Evolutionary conservation across 1,140 invertebrate species (phyloP), one percentile per base, ranked within the genome.

Genomic region (Temnothorax longispinosus): DNA sequence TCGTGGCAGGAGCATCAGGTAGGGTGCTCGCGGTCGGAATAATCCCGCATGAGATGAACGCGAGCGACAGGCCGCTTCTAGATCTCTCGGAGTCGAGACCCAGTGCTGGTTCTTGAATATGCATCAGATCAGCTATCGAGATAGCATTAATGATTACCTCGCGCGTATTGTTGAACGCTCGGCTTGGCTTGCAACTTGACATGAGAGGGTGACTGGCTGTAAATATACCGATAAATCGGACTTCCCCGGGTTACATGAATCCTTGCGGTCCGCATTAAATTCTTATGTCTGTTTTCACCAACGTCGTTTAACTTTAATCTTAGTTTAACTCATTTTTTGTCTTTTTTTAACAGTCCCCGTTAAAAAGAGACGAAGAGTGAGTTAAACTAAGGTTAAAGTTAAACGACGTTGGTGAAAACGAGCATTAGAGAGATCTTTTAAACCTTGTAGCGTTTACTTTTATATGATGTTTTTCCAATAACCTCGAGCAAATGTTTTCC

Each of bases 1-100:
- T 82, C 44, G 74, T 65, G 10, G 32, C 64, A 27, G 85, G 77
- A 85, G 89, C 90, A 91, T 86, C 89, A 91, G 91, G 89, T 89
- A 89, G 89, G 32, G 71, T 72, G 67, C 65, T 67, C 58, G 35
- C 47, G 52, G 56, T 67, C 52, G 8, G 52, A 47, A 58, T 81
- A 75, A 81, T 84, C 27, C 4, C 15, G 3, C 18, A 11, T 3
- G 11, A 77, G 21, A 60, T 35, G 18, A 85, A 50, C 18, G 15
- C 38, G 52, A 56, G 38, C 27, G 38, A 21, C 21, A 44, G 38
- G 27, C 18, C 11, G 10, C 18, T 18, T 13, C 21, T 82, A 41
- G 38, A 44, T 72, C 10, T 38, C 32, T 18, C 54, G 7, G 58
- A 84, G 69, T 60, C 32, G 52, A 58, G 7, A 60, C 10, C 35